A percentile compares a stretch with the other conserved stretches of the same genome.
These are phyloP conservation scores for Rhinoraja longicauda DNA, from an alignment of 2,797 vertebrate genomes.

Conservation along the genomic window DNA sequence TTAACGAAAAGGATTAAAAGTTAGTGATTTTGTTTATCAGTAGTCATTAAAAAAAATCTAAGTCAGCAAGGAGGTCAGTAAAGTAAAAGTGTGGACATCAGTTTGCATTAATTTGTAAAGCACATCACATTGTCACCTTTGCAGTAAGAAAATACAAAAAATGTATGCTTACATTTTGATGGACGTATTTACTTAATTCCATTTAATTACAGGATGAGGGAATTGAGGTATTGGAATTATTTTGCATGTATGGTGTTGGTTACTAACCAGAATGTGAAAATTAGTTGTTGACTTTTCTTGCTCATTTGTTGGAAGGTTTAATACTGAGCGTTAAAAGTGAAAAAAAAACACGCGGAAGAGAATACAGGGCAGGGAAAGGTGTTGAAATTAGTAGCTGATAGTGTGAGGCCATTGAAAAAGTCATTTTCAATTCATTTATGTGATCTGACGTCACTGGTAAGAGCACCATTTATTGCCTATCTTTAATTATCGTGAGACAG, in stretches of 20 bases:
- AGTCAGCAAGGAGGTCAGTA: not conserved
- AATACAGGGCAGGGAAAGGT: not conserved
- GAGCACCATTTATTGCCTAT: no score
- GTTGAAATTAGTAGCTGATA: not conserved
- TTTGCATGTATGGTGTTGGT: not conserved
- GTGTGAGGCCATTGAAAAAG: no score
- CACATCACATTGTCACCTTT: not conserved
- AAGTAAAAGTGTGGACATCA: not conserved
- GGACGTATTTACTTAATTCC: not conserved
- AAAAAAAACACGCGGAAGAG: not conserved
- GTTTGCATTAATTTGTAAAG: conserved; percentile 20
- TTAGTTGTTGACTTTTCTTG: not conserved
- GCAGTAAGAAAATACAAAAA: not conserved
- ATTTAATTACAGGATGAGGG: conserved; percentile 23
- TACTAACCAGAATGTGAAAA: not conserved
- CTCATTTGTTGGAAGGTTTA: not conserved
- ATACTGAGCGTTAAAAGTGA: not conserved
- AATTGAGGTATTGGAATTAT: not conserved
- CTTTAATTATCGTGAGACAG: no score
- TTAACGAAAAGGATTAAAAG: not conserved
- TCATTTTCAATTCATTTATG: no score
- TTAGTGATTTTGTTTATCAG: not conserved
- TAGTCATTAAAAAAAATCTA: not conserved
- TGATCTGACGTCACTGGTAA: no score
- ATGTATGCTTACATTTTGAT: not conserved